Evolutionary conservation across 1,140 invertebrate genomes (phyloP), one percentile per base, ranked within the genome.

Genomic region (Papilio xuthus): DNA sequence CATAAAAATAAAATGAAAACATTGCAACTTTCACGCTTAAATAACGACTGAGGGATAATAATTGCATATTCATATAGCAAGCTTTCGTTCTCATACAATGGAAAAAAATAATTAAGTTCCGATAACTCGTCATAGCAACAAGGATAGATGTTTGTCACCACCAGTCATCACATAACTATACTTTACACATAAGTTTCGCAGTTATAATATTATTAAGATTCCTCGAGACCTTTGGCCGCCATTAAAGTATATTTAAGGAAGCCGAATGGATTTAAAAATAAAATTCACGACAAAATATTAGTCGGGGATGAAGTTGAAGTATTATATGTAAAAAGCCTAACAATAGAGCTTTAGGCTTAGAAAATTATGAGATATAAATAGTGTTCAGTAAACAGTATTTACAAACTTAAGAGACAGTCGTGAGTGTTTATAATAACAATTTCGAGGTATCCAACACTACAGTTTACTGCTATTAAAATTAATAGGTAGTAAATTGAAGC

Each of bases 401-500:
- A 32, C 26, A 26, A 56, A 32, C 60, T 23, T 26, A 28, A 26
- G 60, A 15, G 60, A 18, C 60, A 67, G 60, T 28, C 13, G 26
- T 28, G 18, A 56, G 18, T 56, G 44, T 47, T 53, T 20, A 60
- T 60, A 13, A 28, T 28, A 67, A 67, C 60, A 28, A 67, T 28
- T 67, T 28, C 13, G 26, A 67, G 60, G 26, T 28, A 28, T 67
- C 71, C 23, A 73, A 73, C 20, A 73, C 50, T 73, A 73, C 23
- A 15, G n/a, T 73, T 42, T 42, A 26, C 37, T 47, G 71, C 71
- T 73, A 73, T 73, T 73, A 73, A 73, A 47, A 73, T 73, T 44
- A 73, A 73, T 73, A 26, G 71, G 71, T 47, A 73, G 71, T 73
- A 44, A 44, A 73, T 42, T 73, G 23, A 73, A 47, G 37, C 71